A percentile compares a stretch with the other conserved stretches of the same genome.
Evolutionary conservation across 2,797 vertebrate species (phyloP).

Genomic region (Sebastes hubbsi): DNA sequence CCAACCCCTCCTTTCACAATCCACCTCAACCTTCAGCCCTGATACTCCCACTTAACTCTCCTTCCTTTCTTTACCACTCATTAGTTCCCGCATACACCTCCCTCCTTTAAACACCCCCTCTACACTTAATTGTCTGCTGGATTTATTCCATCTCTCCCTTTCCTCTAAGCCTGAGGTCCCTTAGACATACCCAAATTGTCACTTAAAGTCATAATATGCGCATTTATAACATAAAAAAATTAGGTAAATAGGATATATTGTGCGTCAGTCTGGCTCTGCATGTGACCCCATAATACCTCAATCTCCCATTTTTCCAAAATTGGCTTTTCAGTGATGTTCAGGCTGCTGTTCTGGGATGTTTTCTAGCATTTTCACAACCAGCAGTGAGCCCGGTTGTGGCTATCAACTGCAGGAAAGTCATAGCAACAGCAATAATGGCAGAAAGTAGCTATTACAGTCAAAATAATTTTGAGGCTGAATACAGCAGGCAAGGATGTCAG

Average conservation of each 20-base stretch:
- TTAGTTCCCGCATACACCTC: conserved; percentile 33
- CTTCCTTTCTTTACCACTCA: conserved; percentile 50
- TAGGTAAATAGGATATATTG: conserved; percentile 13
- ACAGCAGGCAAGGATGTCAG: background rate
- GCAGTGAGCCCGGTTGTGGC: background rate
- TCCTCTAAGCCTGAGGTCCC: background rate
- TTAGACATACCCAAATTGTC: background rate
- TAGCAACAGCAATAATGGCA: background rate
- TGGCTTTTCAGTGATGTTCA: background rate
- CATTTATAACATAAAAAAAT: background rate
- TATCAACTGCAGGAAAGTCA: background rate
- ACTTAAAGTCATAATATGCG: background rate
- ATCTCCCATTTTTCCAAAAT: conserved; percentile 7
- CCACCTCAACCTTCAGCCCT: conserved; percentile 56
- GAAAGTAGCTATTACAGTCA: background rate
- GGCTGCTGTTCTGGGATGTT: background rate
- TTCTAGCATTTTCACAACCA: background rate
- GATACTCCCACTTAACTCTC: conserved; percentile 37
- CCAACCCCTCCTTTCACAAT: conserved; percentile 57
- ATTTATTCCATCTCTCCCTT: conserved; percentile 19
- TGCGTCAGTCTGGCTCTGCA: background rate
- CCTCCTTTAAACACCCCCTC: conserved; percentile 25
- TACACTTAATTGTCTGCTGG: conserved; percentile 21
- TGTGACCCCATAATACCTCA: background rate
- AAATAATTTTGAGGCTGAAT: conserved; percentile 11